A percentile compares a stretch with the other conserved stretches of the same genome.
Evolutionary conservation across 1,140 invertebrate species (phyloP).

Genomic region (Meloidogyne hapla): DNA sequence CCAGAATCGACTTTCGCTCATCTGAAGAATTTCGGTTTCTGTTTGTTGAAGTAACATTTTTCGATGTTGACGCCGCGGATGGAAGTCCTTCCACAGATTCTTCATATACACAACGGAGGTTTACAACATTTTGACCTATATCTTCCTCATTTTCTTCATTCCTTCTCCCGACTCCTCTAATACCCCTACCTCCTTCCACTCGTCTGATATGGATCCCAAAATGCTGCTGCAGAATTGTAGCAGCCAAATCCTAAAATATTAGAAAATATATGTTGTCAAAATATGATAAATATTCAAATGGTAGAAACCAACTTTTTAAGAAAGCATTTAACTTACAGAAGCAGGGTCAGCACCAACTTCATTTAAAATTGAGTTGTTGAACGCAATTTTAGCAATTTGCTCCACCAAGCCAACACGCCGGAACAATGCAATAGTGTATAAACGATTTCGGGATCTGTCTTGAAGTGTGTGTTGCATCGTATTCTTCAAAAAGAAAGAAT

Average conservation of each 20-base stretch:
- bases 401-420: slow-evolving; percentile 16
- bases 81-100: background rate
- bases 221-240: slow-evolving; percentile 12
- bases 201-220: slow-evolving; percentile 13
- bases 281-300: too few relatives aligned
- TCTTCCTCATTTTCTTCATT: background rate
- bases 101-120: background rate
- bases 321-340: background rate
- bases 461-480: slow-evolving; percentile 13
- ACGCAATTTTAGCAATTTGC: slow-evolving; percentile 17
- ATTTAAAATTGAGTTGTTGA: background rate
- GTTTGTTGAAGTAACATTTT: background rate
- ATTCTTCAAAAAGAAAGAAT: background rate
- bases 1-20: background rate
- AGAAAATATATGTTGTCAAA: background rate
- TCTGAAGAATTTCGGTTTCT: background rate
- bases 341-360: background rate
- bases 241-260: slow-evolving; percentile 7
- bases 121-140: background rate
- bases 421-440: slow-evolving; percentile 21
- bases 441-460: slow-evolving; percentile 8
- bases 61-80: background rate
- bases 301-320: too few relatives aligned
- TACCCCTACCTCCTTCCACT: background rate
- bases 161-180: background rate